Base-by-base conservation (phyloP, 2,797 vertebrate species). In the Spheniscus humboldti region DNA sequence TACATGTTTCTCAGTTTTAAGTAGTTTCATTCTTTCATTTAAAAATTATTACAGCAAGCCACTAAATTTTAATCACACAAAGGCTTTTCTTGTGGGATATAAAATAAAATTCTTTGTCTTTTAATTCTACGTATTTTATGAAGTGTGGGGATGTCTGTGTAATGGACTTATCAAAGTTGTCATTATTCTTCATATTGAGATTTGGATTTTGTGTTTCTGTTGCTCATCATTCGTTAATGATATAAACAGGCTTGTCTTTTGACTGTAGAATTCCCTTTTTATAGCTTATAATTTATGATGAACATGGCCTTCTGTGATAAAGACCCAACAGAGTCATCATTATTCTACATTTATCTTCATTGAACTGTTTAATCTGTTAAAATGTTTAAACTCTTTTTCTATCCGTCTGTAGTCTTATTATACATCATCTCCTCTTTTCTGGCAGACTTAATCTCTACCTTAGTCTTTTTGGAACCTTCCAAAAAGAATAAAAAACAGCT, bases 161-260 rank as follows among this genome's bases (percentile, higher is more conserved):
- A 96, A 97, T 90, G 71, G 73, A 88, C 27, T 93, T 90, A 97
- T 96, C 92, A 97, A 93, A 95, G 78, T 64, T 88, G n/a, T 93
- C 78, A 84, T 95, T 94, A 92, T 94, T 95, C 45, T 93, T 67
- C 79, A 72, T 24, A 80, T 55, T 94, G 56, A 82, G 86, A 72
- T 95, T 95, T 96, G 80, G 16, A 19, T 30, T 69, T 97, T 97
- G 52, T 93, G 69, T 94, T 86, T 96, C 85, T 94, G 23, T 92
- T 95, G 80, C 53, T 93, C 60, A 57, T 96, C 63, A 82, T 81
- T 96, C 86, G 84, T 87, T 97, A 92, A 86, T 81, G 73, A 76
- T 96, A 96, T 53, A 96, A 97, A 96, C 86, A 97, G 43, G 77
- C 87, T 97, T 96, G 48, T 94, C 95, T 96, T 97, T 97, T 95